Conservation (phyloP, 2,113 vertebrate genomes). For the Lagopus muta region DNA sequence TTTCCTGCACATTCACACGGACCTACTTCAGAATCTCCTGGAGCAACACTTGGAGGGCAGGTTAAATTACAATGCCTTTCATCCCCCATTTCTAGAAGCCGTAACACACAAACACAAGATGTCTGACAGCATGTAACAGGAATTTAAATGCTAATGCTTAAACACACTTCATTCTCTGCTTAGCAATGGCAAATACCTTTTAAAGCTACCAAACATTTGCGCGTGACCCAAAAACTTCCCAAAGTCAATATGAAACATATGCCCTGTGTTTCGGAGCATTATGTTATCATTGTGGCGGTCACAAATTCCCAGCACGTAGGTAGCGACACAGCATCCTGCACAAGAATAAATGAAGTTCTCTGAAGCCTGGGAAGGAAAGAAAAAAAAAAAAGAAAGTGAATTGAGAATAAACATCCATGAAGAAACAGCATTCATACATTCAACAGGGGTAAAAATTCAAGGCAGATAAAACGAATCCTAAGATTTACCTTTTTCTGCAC, state of each 20-base stretch:
- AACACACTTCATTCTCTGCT: not conserved
- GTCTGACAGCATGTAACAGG: not conserved
- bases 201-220: slow-evolving; percentile 98
- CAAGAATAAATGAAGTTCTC: slow-evolving; percentile 99
- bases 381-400: not conserved
- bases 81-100: not conserved
- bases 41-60: not conserved
- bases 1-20: not conserved
- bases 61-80: not conserved
- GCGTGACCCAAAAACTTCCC: slow-evolving; percentile 98
- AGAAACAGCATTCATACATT: not conserved
- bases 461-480: not conserved
- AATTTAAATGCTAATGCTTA: not conserved
- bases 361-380: slow-evolving; percentile 82
- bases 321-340: slow-evolving; percentile 97
- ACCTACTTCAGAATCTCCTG: not conserved
- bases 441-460: not conserved
- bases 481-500: not conserved
- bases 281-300: slow-evolving; percentile 99
- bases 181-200: slow-evolving; percentile 83
- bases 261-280: slow-evolving; percentile 95
- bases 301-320: slow-evolving; percentile 96
- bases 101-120: not conserved
- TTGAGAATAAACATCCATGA: not conserved
- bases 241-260: slow-evolving; percentile 99